Percentiles rank a stretch among this genome's conserved stretches.
Conservation (phyloP, 2,888 invertebrate species). For the Chromoteleia sp. region DNA sequence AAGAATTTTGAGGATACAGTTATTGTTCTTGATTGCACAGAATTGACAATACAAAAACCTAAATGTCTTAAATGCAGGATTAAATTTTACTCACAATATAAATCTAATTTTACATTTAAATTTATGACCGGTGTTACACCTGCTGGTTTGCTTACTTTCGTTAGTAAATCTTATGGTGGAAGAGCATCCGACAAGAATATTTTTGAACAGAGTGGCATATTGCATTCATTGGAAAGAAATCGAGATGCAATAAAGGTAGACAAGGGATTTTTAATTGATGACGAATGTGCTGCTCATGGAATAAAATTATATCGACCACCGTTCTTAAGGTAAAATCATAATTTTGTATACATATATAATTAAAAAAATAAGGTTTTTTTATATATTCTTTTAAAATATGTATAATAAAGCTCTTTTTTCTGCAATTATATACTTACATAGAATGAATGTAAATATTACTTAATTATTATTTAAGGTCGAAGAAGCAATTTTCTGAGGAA, state of each 20-base stretch:
- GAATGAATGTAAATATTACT: too few species aligned
- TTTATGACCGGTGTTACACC: constrained; percentile 70
- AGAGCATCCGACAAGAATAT: constrained; percentile 70
- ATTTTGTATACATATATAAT: too few species aligned
- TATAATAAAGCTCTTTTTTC: too few species aligned
- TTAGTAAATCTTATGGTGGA: constrained; percentile 69
- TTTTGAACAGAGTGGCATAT: constrained; percentile 64
- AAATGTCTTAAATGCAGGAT: constrained; percentile 65
- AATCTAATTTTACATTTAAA: constrained; percentile 70
- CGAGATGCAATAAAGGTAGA: constrained; percentile 66
- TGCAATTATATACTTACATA: too few species aligned
- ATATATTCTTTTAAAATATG: too few species aligned
- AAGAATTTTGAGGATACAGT: neutral
- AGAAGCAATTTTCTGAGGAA: constrained; percentile 57
- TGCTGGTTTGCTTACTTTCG: constrained; percentile 67
- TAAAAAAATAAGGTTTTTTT: too few species aligned
- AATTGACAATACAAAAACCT: constrained; percentile 67
- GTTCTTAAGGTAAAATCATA: too few species aligned
- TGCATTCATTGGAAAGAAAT: constrained; percentile 5
- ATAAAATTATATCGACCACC: constrained; percentile 47
- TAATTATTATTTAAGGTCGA: constrained; percentile 57
- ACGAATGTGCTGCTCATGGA: constrained; percentile 10
- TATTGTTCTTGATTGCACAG: constrained; percentile 69
- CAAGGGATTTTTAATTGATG: constrained; percentile 60
- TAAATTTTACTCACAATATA: constrained; percentile 71